Percentiles rank a stretch among this genome's conserved stretches.
Evolutionary conservation across 2,797 vertebrate genomes (phyloP).

Genomic region (Amniataba percoides): DNA sequence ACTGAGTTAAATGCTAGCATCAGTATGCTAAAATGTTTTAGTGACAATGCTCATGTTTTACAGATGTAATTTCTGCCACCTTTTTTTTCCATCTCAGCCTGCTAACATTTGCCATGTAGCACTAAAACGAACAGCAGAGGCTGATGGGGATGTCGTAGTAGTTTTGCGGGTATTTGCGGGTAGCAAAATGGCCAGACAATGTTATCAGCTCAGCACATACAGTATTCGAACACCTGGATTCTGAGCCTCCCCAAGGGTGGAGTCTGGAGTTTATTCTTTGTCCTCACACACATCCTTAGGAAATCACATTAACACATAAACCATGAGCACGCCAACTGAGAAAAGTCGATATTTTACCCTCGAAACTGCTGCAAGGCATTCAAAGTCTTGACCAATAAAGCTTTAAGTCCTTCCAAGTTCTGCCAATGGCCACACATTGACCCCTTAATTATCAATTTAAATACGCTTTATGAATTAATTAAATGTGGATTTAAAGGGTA

Average conservation of each 20-base stretch:
- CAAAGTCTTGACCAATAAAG: slow-evolving; percentile 53
- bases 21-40: not conserved
- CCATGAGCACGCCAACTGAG: slow-evolving; percentile 9
- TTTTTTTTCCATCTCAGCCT: not conserved
- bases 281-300: too few relatives aligned
- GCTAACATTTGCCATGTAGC: not conserved
- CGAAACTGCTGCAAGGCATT: slow-evolving; percentile 41
- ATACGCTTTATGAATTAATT: slow-evolving; percentile 38
- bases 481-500: slow-evolving; percentile 16
- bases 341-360: slow-evolving; percentile 37
- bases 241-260: too few relatives aligned
- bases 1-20: too few relatives aligned
- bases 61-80: not conserved
- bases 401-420: slow-evolving; percentile 16
- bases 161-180: not conserved
- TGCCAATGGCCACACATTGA: slow-evolving; percentile 14
- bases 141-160: not conserved
- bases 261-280: too few relatives aligned
- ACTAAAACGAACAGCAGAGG: not conserved
- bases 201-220: too few relatives aligned
- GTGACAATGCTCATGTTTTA: not conserved
- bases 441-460: slow-evolving; percentile 40
- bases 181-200: too few relatives aligned
- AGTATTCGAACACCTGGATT: too few relatives aligned
- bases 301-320: slow-evolving; percentile 29